Evolutionary conservation across 2,888 invertebrate genomes (phyloP).

Genomic region (Hartigia nigra): DNA sequence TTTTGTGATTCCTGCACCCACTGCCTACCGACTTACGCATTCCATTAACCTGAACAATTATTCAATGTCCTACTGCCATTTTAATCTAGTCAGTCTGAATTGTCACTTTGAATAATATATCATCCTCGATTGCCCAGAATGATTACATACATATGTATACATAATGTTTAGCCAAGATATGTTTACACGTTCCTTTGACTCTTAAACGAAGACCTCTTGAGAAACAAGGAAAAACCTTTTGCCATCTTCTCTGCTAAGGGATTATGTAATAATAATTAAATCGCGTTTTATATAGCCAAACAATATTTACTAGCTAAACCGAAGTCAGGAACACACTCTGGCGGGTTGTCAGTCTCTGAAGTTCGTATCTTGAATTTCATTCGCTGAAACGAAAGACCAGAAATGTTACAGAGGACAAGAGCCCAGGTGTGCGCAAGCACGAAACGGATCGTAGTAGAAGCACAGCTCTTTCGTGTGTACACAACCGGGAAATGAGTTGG

Average conservation of each 20-base stretch:
- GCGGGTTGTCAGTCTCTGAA: background rate
- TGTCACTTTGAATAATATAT: background rate
- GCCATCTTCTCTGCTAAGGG: background rate
- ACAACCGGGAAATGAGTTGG: constrained; percentile 24
- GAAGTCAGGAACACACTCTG: background rate
- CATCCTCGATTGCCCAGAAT: background rate
- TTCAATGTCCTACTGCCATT: background rate
- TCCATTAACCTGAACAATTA: background rate
- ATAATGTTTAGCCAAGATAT: background rate
- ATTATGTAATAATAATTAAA: background rate
- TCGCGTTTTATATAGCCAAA: background rate
- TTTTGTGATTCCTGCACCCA: background rate
- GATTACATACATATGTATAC: background rate
- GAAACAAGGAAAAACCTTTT: background rate
- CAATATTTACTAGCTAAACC: background rate
- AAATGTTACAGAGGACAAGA: background rate
- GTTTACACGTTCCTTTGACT: background rate
- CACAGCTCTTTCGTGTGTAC: constrained; percentile 16
- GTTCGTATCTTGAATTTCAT: background rate
- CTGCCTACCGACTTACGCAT: background rate
- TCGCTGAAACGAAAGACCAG: background rate
- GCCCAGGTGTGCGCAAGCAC: background rate
- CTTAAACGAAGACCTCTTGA: background rate
- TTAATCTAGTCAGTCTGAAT: background rate
- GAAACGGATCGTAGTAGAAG: constrained; percentile 17